These are phyloP conservation scores for Lycaena phlaeas DNA, from an alignment of 2,888 invertebrate species.

Conservation along the genomic window DNA sequence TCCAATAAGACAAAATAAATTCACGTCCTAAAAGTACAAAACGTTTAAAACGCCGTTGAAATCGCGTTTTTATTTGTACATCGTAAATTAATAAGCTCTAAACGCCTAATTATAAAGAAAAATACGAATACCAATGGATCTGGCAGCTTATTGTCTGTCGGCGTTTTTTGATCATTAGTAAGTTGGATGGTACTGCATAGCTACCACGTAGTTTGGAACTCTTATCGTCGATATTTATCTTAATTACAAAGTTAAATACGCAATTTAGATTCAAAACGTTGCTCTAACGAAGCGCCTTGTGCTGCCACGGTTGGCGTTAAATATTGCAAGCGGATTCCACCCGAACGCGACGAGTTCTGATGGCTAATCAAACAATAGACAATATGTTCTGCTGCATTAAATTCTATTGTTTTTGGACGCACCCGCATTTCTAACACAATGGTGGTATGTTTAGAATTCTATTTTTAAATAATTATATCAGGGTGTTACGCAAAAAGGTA, in stretches of 20 bases:
- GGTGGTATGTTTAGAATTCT: constrained; percentile 1
- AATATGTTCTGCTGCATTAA: constrained; percentile 35
- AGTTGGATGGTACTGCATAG: constrained; percentile 37
- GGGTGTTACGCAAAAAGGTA: not conserved
- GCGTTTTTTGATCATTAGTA: constrained; percentile 28
- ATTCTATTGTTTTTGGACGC: constrained; percentile 45
- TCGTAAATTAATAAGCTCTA: not conserved
- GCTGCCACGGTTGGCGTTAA: constrained; percentile 63
- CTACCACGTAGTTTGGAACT: constrained; percentile 45
- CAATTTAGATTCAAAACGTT: constrained; percentile 56
- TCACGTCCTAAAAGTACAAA: too few species aligned
- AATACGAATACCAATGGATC: not conserved
- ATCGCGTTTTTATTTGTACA: too few species aligned
- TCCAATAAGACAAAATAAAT: too few species aligned
- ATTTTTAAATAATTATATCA: constrained; percentile 14
- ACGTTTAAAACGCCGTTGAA: too few species aligned
- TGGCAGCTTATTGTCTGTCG: constrained; percentile 19
- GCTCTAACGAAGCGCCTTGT: constrained; percentile 50
- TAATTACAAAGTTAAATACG: constrained; percentile 58
- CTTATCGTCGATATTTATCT: constrained; percentile 65
- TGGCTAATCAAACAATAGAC: constrained; percentile 59
- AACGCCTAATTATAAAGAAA: constrained; percentile 18
- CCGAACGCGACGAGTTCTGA: constrained; percentile 41
- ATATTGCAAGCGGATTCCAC: constrained; percentile 49
- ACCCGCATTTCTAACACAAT: not conserved